phyloP scores from a whole-genome alignment of 2,888 invertebrate species.

The Tryphoninae sp. region DNA sequence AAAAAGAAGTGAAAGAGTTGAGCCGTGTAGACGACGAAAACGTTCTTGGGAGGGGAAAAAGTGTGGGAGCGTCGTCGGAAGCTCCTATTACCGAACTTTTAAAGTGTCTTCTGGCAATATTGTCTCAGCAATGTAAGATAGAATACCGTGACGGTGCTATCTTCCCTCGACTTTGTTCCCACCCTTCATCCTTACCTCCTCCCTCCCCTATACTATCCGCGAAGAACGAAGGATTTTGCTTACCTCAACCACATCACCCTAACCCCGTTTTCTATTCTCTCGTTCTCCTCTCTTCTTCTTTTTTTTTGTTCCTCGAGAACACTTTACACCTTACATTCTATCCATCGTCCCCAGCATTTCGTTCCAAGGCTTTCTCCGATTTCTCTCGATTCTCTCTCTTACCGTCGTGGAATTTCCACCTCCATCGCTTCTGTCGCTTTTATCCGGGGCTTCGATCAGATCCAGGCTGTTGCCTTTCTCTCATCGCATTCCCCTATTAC shows the following conservation, averaged over 20 bases:
- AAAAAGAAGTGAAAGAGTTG: constrained; percentile 8
- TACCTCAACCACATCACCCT: not conserved
- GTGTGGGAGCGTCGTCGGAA: constrained; percentile 40
- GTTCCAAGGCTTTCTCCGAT: not conserved
- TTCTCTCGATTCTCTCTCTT: not conserved
- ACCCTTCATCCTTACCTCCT: constrained; percentile 20
- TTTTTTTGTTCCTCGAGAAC: not conserved
- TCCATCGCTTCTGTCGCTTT: not conserved
- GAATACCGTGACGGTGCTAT: constrained; percentile 56
- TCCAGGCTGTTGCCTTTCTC: constrained; percentile 28
- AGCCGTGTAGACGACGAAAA: constrained; percentile 6
- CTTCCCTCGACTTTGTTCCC: constrained; percentile 28
- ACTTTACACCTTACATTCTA: constrained; percentile 31
- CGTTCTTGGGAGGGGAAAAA: constrained; percentile 32
- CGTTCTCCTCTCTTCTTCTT: constrained; percentile 23
- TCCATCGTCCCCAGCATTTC: constrained; percentile 10
- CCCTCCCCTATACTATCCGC: not conserved
- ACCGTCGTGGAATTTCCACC: not conserved
- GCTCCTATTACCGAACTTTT: constrained; percentile 73
- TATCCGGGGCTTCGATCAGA: constrained; percentile 36
- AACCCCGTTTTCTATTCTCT: constrained; percentile 41
- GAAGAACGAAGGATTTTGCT: constrained; percentile 15
- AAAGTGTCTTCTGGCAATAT: constrained; percentile 73
- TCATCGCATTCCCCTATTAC: constrained; percentile 21
- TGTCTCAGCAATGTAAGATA: constrained; percentile 69